These are phyloP conservation scores for Littorina saxatilis DNA, from an alignment of 1,140 invertebrate species.

Conservation along the genomic window DNA sequence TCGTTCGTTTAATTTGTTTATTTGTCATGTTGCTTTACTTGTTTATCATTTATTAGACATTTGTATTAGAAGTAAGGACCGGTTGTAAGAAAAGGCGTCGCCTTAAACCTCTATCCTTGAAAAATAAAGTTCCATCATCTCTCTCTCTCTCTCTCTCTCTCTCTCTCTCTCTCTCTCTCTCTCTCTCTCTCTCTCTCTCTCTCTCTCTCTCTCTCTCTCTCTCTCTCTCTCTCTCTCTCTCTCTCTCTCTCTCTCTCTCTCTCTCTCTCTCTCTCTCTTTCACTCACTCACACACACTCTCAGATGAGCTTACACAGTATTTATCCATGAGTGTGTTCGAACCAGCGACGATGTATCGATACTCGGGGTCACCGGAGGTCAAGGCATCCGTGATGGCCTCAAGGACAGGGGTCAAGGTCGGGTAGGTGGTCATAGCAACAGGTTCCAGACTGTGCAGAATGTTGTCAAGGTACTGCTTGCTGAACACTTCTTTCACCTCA, in stretches of 20 bases:
- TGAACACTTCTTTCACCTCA: constrained; percentile 52
- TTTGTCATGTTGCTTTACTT: too few species aligned
- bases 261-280: not conserved
- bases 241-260: not conserved
- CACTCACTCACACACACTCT: too few species aligned
- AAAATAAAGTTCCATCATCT: too few species aligned
- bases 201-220: not conserved
- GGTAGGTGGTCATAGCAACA: constrained; percentile 41
- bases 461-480: constrained; percentile 30
- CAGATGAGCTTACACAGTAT: constrained; percentile 44
- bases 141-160: not conserved
- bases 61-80: too few species aligned
- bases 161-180: not conserved
- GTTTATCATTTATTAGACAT: too few species aligned
- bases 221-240: not conserved
- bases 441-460: constrained; percentile 37
- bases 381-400: constrained; percentile 59
- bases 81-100: too few species aligned
- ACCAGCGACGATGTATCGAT: constrained; percentile 55
- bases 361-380: constrained; percentile 44
- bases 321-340: constrained; percentile 55
- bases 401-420: constrained; percentile 54
- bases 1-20: too few species aligned
- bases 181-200: not conserved
- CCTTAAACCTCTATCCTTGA: too few species aligned